These are phyloP conservation scores for Caenorhabditis becei DNA, from an alignment of 2,888 invertebrate species.

Conservation along the genomic window DNA sequence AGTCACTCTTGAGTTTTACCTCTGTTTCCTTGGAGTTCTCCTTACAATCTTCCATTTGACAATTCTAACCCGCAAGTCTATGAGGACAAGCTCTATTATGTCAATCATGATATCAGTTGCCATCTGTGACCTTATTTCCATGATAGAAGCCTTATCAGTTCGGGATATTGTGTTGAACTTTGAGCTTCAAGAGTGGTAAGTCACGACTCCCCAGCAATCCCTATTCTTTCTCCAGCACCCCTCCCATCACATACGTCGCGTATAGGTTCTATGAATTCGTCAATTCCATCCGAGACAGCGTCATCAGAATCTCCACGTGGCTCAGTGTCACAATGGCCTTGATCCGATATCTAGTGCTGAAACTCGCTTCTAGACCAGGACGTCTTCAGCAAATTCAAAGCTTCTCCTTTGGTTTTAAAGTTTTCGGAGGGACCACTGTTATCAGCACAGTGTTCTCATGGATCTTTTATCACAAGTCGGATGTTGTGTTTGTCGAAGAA, in stretches of 20 bases:
- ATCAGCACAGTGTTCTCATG: not conserved
- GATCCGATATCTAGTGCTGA: not conserved
- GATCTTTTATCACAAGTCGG: too few species aligned
- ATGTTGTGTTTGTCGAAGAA: not conserved
- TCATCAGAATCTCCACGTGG: slow-evolving; percentile 18
- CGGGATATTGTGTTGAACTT: not conserved
- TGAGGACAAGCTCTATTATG: not conserved
- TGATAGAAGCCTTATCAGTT: too few species aligned
- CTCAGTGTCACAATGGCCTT: slow-evolving; percentile 27
- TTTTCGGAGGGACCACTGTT: not conserved
- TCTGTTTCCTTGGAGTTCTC: too few species aligned
- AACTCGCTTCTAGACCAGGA: not conserved
- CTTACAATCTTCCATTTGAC: too few species aligned
- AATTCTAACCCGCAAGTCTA: too few species aligned
- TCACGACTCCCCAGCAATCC: too few species aligned
- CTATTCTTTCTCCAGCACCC: too few species aligned
- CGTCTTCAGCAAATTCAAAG: too few species aligned
- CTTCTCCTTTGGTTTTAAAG: not conserved
- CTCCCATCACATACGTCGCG: too few species aligned
- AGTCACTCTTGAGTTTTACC: too few species aligned
- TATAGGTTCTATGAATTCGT: not conserved
- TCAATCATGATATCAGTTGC: not conserved
- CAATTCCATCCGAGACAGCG: not conserved
- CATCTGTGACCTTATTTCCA: too few species aligned
- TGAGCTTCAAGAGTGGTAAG: too few species aligned